These are phyloP conservation scores for Diaperis boleti DNA, from an alignment of 2,888 invertebrate species.

Conservation along the genomic window DNA sequence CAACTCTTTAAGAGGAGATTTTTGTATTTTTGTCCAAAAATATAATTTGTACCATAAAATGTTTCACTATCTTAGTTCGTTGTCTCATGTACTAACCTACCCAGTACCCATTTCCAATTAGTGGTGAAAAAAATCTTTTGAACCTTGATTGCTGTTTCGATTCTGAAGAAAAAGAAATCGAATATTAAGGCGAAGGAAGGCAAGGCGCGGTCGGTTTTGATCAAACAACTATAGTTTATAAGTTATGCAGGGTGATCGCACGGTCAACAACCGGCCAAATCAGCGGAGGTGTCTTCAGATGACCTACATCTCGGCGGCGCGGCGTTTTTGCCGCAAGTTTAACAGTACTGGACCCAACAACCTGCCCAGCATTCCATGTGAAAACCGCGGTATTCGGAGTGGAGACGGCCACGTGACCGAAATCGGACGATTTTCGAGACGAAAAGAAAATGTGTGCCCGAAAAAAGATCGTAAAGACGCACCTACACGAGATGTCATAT, in stretches of 20 bases:
- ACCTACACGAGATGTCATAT: conserved; percentile 31
- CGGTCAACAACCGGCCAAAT: conserved; percentile 65
- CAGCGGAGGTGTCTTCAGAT: conserved; percentile 61
- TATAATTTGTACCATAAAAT: too few relatives aligned
- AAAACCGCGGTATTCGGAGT: conserved; percentile 31
- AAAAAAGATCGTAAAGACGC: conserved; percentile 22
- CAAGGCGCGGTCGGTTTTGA: conserved; percentile 57
- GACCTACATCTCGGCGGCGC: conserved; percentile 56
- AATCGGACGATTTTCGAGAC: conserved; percentile 26
- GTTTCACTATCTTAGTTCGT: too few relatives aligned
- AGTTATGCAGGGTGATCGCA: conserved; percentile 59
- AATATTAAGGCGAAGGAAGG: too few relatives aligned
- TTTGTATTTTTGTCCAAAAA: too few relatives aligned
- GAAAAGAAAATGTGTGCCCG: conserved; percentile 3
- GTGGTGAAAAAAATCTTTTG: too few relatives aligned
- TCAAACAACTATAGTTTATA: conserved; percentile 52
- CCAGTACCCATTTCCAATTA: too few relatives aligned
- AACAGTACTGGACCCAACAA: conserved; percentile 61
- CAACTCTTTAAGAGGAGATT: too few relatives aligned
- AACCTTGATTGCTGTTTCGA: too few relatives aligned
- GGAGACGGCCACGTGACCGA: conserved; percentile 31
- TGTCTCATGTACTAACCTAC: too few relatives aligned
- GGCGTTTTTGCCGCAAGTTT: conserved; percentile 57
- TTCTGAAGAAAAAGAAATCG: conserved; percentile 42
- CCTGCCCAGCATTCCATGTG: conserved; percentile 49